A percentile compares a stretch with the other conserved stretches of the same genome.
Evolutionary conservation across 2,797 vertebrate genomes (phyloP).

Genomic region (Nothura maculosa): DNA sequence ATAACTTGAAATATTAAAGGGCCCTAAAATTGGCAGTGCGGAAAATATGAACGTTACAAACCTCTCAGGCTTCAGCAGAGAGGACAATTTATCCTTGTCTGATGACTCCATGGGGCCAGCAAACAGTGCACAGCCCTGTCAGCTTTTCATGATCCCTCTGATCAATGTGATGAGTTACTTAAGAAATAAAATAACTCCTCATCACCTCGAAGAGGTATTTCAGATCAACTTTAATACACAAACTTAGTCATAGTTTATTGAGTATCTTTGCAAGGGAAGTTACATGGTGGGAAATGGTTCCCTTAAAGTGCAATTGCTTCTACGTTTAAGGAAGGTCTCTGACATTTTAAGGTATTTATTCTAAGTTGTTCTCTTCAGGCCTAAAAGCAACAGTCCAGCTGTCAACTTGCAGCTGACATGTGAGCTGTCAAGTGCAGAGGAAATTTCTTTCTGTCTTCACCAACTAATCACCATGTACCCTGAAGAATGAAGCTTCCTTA

Average conservation of each 20-base stretch:
- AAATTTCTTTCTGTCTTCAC: background rate
- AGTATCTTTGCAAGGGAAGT: background rate
- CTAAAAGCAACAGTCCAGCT: conserved; percentile 2
- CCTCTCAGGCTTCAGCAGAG: background rate
- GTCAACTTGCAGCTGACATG: background rate
- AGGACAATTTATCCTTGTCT: conserved; percentile 26
- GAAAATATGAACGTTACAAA: conserved; percentile 22
- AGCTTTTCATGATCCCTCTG: conserved; percentile 18
- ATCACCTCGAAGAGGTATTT: conserved; percentile 27
- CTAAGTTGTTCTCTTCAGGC: background rate
- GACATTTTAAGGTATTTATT: background rate
- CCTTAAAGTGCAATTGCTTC: background rate
- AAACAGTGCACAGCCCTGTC: conserved; percentile 36
- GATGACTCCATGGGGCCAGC: background rate
- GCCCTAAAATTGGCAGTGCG: conserved; percentile 28
- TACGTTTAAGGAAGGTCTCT: background rate
- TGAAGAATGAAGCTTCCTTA: background rate
- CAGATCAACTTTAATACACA: background rate
- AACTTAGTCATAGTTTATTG: background rate
- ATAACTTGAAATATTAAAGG: conserved; percentile 34
- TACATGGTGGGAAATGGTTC: background rate
- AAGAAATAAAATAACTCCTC: conserved; percentile 38
- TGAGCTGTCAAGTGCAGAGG: background rate
- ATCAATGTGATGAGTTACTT: conserved; percentile 9
- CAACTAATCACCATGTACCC: background rate